Evolutionary conservation across 2,797 vertebrate genomes (phyloP), one percentile per base, ranked within the genome.

Genomic region (Podargus strigoides): DNA sequence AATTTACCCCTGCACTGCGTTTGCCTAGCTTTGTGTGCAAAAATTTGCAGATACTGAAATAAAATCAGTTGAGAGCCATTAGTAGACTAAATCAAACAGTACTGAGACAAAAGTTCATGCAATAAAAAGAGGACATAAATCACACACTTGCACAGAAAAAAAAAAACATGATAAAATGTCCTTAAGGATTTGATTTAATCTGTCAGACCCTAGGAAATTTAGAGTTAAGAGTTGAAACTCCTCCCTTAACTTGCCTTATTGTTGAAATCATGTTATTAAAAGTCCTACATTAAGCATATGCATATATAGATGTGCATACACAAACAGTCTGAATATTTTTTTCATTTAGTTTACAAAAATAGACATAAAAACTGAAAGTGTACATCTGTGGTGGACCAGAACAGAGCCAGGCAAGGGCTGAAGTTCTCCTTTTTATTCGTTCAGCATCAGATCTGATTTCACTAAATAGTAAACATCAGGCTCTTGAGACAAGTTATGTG

Each of bases 41-140:
- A 95, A 96, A 92, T 94, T 93, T 86, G 75, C 89, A 94, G 92
- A 93, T 91, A 72, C 78, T 95, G 93, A 94, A 97, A 92, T 69
- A 47, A 96, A 95, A 91, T 95, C 94, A 93, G 67, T 82, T 46
- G 91, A 94, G 87, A 67, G 52, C 73, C 41, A 4, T 91, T 84
- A 86, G 94, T 20, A 73, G 59, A 7, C 73, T 66, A 60, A 94
- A 93, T 88, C 87, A 90, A 97, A 88, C 24, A 63, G 75, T 22
- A 14, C 36, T 9, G 50, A 96, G 85, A 95, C 91, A 97, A 97
- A 94, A 79, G 82, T 14, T 67, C 3, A 4, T 18, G 82, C 41
- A 95, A 94, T 96, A 92, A 94, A 94, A 86, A 41, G 7, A 53
- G 24, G 16, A 42, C 20, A 56, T 90, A 94, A 93, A 96, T 96